Conservation (phyloP, 2,113 vertebrate genomes). For the Gallinago media region DNA sequence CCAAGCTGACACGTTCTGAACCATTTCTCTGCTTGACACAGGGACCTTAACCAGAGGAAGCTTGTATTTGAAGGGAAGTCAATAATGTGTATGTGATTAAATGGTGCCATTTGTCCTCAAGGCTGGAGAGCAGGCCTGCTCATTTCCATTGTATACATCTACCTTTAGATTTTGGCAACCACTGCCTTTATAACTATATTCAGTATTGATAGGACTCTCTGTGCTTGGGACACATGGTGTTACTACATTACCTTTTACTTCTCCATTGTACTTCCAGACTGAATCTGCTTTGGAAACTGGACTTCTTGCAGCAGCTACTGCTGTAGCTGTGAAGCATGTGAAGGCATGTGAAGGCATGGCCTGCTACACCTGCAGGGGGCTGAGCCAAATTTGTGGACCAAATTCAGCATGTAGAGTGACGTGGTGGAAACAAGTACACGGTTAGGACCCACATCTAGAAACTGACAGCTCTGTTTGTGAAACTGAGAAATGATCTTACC, state of each 20-base stretch:
- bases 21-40: neutral
- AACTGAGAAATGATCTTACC: neutral
- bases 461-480: neutral
- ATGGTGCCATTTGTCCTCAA: neutral
- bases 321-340: neutral
- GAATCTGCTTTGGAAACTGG: neutral
- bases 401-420: accelerated
- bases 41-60: neutral
- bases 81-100: neutral
- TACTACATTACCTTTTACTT: neutral
- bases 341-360: neutral
- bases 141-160: neutral
- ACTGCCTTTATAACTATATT: neutral
- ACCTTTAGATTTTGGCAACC: neutral
- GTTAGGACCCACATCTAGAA: neutral
- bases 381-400: neutral
- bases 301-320: neutral
- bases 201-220: neutral
- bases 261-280: neutral
- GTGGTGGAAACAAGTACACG: neutral
- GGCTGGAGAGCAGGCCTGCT: neutral
- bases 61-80: neutral
- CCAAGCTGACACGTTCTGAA: neutral
- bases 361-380: neutral
- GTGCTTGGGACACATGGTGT: accelerated